phyloP scores from a whole-genome alignment of 1,140 invertebrate species.

The Mya arenaria region DNA sequence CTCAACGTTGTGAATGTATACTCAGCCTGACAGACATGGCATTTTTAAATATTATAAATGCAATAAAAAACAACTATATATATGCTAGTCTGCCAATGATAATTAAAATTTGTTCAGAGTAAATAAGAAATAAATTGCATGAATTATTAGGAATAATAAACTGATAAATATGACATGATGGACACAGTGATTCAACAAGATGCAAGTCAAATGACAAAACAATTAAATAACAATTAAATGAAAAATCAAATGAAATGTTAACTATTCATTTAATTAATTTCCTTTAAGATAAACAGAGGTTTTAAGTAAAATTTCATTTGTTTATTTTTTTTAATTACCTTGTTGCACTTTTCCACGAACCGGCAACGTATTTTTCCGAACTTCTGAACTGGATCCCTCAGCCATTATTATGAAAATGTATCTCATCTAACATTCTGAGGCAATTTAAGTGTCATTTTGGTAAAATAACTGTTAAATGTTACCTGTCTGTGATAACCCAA shows the following conservation, averaged over 20 bases:
- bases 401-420: too few relatives aligned
- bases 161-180: neutral
- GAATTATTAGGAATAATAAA: too few relatives aligned
- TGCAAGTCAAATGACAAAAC: neutral
- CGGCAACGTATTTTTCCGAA: conserved; percentile 45
- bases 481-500: conserved; percentile 2
- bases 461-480: neutral
- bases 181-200: neutral
- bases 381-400: conserved; percentile 57
- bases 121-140: too few relatives aligned
- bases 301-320: neutral
- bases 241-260: neutral
- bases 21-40: too few relatives aligned
- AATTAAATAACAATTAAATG: neutral
- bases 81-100: too few relatives aligned
- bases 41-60: too few relatives aligned
- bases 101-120: too few relatives aligned
- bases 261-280: neutral
- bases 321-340: conserved; percentile 22
- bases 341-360: conserved; percentile 46
- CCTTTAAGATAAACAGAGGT: neutral
- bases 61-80: too few relatives aligned
- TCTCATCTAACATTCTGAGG: neutral
- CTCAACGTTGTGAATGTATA: too few relatives aligned
- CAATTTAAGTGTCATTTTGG: neutral